Conservation (phyloP, 2,113 vertebrate species). For the Sinocyclocheilus anophthalmus region DNA sequence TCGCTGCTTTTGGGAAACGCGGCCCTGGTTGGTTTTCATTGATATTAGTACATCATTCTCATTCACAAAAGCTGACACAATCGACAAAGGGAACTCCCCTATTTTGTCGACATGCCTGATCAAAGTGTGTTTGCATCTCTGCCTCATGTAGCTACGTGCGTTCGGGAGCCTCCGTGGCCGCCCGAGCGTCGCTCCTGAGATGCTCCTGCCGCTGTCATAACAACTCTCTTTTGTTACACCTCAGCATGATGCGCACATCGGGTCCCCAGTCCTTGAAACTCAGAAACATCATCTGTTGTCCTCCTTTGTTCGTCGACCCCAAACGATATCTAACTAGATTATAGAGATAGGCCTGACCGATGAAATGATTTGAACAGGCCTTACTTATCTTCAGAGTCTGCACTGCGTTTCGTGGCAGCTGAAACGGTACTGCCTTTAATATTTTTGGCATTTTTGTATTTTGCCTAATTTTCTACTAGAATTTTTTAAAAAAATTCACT, state of each 20-base stretch:
- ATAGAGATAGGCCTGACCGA: not conserved
- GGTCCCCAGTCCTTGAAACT: not conserved
- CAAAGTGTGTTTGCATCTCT: no score
- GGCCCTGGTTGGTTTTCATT: not conserved
- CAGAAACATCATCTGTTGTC: not conserved
- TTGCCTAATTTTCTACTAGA: no score
- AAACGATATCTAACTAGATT: not conserved
- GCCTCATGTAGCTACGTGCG: not conserved
- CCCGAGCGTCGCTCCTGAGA: not conserved
- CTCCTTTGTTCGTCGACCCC: not conserved
- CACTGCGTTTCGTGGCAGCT: not conserved
- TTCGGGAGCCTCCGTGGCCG: not conserved
- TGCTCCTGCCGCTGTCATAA: not conserved
- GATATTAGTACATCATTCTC: not conserved
- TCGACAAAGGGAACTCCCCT: not conserved
- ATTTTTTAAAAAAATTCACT: no score
- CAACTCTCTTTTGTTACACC: slow-evolving; percentile 6
- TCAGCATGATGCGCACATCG: not conserved
- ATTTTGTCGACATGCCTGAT: not conserved
- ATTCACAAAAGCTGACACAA: not conserved
- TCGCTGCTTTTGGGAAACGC: no score
- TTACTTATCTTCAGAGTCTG: not conserved
- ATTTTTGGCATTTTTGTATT: not conserved
- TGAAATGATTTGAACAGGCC: not conserved
- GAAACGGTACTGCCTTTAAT: not conserved